A percentile compares a stretch with the other conserved stretches of the same genome.
phyloP scores from a whole-genome alignment of 2,888 invertebrate genomes.

The Crocallis elinguaria region DNA sequence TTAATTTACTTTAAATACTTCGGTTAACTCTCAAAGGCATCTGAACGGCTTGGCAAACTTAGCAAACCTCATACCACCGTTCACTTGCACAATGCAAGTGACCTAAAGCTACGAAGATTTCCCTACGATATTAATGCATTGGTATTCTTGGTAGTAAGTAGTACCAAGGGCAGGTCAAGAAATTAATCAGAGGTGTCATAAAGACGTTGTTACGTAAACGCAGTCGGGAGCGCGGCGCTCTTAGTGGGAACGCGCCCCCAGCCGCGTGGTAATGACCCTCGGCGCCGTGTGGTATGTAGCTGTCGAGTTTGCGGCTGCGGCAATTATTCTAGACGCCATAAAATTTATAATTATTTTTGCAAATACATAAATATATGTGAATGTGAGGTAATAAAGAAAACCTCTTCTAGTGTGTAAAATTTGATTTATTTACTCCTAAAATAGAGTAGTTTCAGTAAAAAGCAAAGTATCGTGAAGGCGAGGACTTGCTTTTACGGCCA shows the following conservation, averaged over 20 bases:
- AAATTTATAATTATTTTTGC: neutral
- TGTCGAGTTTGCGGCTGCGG: conserved; percentile 16
- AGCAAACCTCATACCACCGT: too few relatives aligned
- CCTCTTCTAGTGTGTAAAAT: too few relatives aligned
- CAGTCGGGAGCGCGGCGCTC: conserved; percentile 45
- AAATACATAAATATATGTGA: neutral
- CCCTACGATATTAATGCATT: conserved; percentile 1
- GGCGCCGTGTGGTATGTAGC: conserved; percentile 52
- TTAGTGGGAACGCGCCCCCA: conserved; percentile 55
- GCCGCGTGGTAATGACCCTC: conserved; percentile 65
- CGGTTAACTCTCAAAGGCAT: too few relatives aligned
- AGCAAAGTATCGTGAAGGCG: too few relatives aligned
- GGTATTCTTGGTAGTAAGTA: conserved; percentile 39
- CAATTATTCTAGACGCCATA: neutral
- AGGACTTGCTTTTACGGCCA: too few relatives aligned
- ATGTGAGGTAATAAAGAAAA: too few relatives aligned
- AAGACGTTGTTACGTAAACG: conserved; percentile 56
- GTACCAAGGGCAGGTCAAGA: conserved; percentile 47
- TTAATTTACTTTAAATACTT: too few relatives aligned
- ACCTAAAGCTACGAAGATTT: neutral
- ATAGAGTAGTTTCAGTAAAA: too few relatives aligned
- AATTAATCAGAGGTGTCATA: conserved; percentile 54
- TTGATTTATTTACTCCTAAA: too few relatives aligned
- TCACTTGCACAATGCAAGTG: too few relatives aligned
- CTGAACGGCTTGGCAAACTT: too few relatives aligned